Evolutionary conservation across 2,113 vertebrate species (phyloP).

Genomic region (Stomatorhinus ivindoensis): DNA sequence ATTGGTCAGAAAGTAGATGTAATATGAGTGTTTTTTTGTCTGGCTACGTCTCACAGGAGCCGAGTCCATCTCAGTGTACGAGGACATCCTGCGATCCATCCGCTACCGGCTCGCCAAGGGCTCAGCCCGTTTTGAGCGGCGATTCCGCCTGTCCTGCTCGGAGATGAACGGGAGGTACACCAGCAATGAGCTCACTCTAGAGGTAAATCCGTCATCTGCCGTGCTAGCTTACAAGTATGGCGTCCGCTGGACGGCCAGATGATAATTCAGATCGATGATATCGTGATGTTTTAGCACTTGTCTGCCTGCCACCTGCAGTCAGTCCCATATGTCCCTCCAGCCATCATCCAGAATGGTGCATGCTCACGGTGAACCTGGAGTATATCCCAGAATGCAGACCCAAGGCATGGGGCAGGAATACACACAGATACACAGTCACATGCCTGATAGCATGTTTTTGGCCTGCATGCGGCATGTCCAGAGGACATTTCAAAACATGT

Average conservation of each 20-base stretch:
- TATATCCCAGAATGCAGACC: not conserved
- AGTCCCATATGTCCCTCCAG: not conserved
- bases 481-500: not conserved
- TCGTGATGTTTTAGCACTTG: not conserved
- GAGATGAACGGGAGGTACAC: conserved; percentile 98
- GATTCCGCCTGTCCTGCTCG: conserved; percentile 89
- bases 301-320: not conserved
- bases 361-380: not conserved
- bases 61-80: conserved; percentile 90
- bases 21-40: not conserved
- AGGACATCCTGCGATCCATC: conserved; percentile 83
- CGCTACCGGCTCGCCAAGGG: conserved; percentile 76
- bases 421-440: not conserved
- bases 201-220: conserved; percentile 59
- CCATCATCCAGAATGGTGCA: not conserved
- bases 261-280: not conserved
- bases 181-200: conserved; percentile 89
- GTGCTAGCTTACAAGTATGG: too few relatives aligned
- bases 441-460: not conserved
- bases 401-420: not conserved
- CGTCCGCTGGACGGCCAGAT: not conserved
- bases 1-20: not conserved
- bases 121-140: conserved; percentile 82
- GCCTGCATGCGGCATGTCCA: not conserved
- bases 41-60: conserved; percentile 62